Evolutionary conservation across 1,140 invertebrate species (phyloP), one percentile per base, ranked within the genome.

Genomic region (Helicoverpa zea): DNA sequence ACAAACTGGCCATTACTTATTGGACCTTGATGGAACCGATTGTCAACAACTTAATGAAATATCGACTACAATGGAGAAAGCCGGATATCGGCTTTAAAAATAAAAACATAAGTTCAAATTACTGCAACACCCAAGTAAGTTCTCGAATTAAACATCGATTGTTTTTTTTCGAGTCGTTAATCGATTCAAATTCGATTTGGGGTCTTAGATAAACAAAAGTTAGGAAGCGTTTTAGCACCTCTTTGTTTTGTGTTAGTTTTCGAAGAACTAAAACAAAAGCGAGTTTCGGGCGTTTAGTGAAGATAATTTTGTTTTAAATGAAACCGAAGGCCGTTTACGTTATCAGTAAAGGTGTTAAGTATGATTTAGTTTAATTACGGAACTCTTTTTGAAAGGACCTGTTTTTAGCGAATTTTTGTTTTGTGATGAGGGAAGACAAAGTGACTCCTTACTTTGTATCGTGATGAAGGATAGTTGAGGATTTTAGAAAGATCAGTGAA

Each of bases 41-140:
- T 80, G 76, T 83, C 79, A 80, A 58, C 56, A 70, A 75, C 80
- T 56, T 56, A 80, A 85, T 73, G 72, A 66, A 76, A 81, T 47
- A 72, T 74, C 59, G 79, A 66, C 12, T 61, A 82, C 82, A 81
- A 81, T 77, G 80, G 84, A 74, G 84, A 83, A 85, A 85, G 84
- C 79, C 66, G 70, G 59, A 63, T 29, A 66, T 29, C n/a, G 75
- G 52, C 43, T 52, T 77, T 51, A 23, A 12, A 18, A 59, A 16
- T 51, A 77, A 30, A 64, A 52, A 63, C 59, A 75, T 30, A 18
- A 51, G 43, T 49, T 29, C 47, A 30, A 76, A 63, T 61, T 59
- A 16, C 10, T 73, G 18, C 54, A 30, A 74, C 12, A n/a, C 59
- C 54, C 54, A 49, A 75, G 47, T 43, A 54, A 16, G 49, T 7